These are phyloP conservation scores for Zaprionus camerounensis DNA, from an alignment of 1,140 invertebrate species.

Conservation along the genomic window DNA sequence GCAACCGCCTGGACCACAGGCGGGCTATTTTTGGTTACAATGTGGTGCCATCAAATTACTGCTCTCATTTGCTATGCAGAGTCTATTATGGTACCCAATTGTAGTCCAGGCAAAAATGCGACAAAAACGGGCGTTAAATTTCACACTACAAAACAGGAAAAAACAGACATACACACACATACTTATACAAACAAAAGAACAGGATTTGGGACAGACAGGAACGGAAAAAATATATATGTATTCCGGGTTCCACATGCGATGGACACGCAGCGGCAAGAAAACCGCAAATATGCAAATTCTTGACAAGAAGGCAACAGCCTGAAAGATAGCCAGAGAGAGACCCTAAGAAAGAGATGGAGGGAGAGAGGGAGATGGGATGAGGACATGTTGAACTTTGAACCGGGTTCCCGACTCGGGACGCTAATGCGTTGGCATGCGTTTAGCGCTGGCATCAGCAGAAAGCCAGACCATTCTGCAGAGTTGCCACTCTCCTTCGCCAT, in stretches of 20 bases:
- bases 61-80: constrained; percentile 79
- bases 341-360: background rate
- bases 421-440: constrained; percentile 58
- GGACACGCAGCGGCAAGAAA: constrained; percentile 55
- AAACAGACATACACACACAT: constrained; percentile 33
- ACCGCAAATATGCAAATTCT: constrained; percentile 79
- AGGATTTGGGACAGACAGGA: constrained; percentile 22
- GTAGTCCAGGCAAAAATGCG: constrained; percentile 69
- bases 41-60: constrained; percentile 79
- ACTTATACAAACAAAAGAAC: constrained; percentile 15
- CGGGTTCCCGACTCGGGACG: constrained; percentile 34
- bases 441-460: constrained; percentile 50
- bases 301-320: constrained; percentile 65
- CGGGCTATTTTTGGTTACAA: constrained; percentile 72
- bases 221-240: constrained; percentile 36
- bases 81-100: constrained; percentile 70
- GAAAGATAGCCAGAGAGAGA: constrained; percentile 14
- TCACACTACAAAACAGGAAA: constrained; percentile 64
- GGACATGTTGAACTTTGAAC: constrained; percentile 75
- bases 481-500: constrained; percentile 8
- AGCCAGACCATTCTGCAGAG: background rate
- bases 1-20: constrained; percentile 51
- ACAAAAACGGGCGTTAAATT: constrained; percentile 79
- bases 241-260: constrained; percentile 58
- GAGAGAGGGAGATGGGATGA: constrained; percentile 19